These are phyloP conservation scores for Dicycla oo DNA, from an alignment of 2,888 invertebrate genomes.

Conservation along the genomic window DNA sequence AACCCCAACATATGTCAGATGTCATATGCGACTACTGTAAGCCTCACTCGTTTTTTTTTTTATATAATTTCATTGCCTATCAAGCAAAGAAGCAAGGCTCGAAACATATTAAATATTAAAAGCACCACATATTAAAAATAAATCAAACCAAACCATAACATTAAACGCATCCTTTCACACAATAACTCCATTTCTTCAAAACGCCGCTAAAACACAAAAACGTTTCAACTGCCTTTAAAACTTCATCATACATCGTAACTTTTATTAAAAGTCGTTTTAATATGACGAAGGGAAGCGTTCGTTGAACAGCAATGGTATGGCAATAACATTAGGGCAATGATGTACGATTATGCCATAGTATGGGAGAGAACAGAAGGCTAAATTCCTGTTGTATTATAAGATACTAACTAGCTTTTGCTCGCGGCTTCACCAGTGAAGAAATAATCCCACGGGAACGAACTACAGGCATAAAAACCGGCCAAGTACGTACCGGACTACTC, in stretches of 20 bases:
- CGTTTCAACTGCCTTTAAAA: conserved; percentile 37
- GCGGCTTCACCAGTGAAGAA: no score
- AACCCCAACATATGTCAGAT: no score
- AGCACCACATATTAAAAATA: conserved; percentile 21
- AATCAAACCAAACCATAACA: conserved; percentile 40
- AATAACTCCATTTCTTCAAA: conserved; percentile 46
- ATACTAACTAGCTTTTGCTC: no score
- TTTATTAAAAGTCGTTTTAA: conserved; percentile 55
- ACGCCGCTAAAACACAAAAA: conserved; percentile 59
- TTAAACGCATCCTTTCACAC: conserved; percentile 52
- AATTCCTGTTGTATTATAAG: no score
- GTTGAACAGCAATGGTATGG: conserved; percentile 58
- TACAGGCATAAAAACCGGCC: no score
- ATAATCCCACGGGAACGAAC: no score
- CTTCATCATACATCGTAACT: conserved; percentile 58
- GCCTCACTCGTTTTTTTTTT: no score
- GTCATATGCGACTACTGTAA: no score
- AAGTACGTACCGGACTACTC: no score
- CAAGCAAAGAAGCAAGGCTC: background rate
- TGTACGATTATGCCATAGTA: conserved; percentile 29
- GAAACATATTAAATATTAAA: conserved; percentile 3
- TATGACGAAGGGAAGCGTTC: conserved; percentile 63
- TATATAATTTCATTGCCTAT: no score
- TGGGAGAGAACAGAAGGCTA: conserved; percentile 13
- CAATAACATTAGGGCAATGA: conserved; percentile 47